These are phyloP conservation scores for Scolopax bukidnonensis DNA, from an alignment of 2,797 vertebrate species.

Conservation along the genomic window DNA sequence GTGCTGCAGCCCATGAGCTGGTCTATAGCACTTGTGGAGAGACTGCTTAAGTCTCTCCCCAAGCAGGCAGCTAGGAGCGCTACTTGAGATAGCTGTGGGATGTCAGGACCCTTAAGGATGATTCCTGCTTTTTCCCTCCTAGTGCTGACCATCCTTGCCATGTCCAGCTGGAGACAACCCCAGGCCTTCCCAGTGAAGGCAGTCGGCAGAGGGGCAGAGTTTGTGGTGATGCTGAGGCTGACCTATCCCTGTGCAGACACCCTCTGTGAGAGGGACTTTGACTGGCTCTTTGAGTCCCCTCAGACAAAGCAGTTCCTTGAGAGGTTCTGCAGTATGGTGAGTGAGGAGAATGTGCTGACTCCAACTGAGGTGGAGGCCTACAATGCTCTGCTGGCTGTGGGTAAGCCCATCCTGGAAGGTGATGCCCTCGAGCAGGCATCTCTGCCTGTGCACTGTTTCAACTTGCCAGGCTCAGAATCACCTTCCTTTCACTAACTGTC, in stretches of 20 bases:
- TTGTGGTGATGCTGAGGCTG: background rate
- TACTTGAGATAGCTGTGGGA: background rate
- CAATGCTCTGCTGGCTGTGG: background rate
- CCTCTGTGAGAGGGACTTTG: slow-evolving; percentile 34
- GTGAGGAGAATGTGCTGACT: background rate
- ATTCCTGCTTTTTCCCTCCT: background rate
- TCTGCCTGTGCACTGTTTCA: too few relatives aligned
- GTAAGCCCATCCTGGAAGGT: slow-evolving; percentile 41
- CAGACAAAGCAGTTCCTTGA: slow-evolving; percentile 8
- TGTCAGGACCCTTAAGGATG: background rate
- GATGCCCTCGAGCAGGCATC: background rate
- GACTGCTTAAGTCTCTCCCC: background rate
- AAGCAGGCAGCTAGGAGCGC: background rate
- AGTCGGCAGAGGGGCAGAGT: background rate
- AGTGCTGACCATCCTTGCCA: background rate
- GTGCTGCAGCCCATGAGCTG: background rate
- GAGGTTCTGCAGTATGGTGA: slow-evolving; percentile 41
- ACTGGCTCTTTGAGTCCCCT: slow-evolving; percentile 53
- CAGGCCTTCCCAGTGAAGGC: background rate
- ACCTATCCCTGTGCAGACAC: background rate
- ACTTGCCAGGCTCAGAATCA: background rate
- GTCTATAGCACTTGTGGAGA: background rate
- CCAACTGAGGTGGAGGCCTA: slow-evolving; percentile 41
- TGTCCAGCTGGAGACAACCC: background rate
- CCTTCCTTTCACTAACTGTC: background rate